A percentile compares a stretch with the other conserved stretches of the same genome.
phyloP scores from a whole-genome alignment of 1,140 invertebrate genomes.

The Centruroides sculpturatus region DNA sequence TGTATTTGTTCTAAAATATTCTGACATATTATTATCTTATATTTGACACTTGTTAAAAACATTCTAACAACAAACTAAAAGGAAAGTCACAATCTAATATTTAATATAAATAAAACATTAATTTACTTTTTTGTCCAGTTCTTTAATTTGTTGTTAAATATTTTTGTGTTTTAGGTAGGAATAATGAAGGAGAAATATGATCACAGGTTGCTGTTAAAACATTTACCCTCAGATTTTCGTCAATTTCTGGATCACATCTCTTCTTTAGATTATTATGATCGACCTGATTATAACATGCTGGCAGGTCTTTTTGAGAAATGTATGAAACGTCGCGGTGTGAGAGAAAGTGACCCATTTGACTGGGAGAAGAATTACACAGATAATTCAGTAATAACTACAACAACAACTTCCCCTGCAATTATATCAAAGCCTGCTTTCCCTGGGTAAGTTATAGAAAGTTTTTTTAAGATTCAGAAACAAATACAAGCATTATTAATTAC shows the following conservation, averaged over 20 bases:
- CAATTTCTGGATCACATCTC: constrained; percentile 89
- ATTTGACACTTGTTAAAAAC: too few relatives aligned
- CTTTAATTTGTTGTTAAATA: too few relatives aligned
- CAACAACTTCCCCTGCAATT: constrained; percentile 24
- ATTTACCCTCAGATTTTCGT: constrained; percentile 83
- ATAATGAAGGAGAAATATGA: constrained; percentile 96
- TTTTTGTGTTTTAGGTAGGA: constrained; percentile 42
- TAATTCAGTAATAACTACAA: constrained; percentile 25
- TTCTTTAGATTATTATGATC: constrained; percentile 75
- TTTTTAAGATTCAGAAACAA: not conserved
- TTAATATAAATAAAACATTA: too few relatives aligned
- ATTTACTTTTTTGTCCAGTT: too few relatives aligned
- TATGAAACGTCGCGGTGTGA: constrained; percentile 82
- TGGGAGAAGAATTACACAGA: constrained; percentile 53
- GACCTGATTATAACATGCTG: constrained; percentile 65
- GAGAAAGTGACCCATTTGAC: constrained; percentile 72
- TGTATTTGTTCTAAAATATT: too few relatives aligned
- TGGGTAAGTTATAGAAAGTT: not conserved
- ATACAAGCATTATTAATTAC: constrained; percentile 16
- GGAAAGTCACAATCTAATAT: too few relatives aligned
- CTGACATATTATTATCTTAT: too few relatives aligned
- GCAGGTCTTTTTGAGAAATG: constrained; percentile 67
- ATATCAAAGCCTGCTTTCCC: constrained; percentile 18
- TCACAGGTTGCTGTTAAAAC: constrained; percentile 78
- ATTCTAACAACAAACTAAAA: too few relatives aligned